Base-by-base conservation (phyloP, 2,888 invertebrate genomes). In the Troglohyphantes excavatus region DNA sequence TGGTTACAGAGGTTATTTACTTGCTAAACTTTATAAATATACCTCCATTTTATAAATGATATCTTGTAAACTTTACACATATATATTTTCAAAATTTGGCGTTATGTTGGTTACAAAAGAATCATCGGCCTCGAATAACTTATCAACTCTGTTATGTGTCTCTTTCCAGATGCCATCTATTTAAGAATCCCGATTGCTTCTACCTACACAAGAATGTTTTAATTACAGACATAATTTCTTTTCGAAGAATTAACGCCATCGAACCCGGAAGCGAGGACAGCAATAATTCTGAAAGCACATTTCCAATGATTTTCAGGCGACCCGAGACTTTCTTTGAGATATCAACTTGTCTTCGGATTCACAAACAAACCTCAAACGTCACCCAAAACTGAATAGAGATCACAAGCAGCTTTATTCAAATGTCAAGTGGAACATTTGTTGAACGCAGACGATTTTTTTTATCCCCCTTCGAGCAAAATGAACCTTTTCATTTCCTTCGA, bases 401-500 rank as follows among this genome's bases (percentile, higher is more conserved):
- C 26, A 65, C 39, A 39, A 63, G 23, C 39, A 33, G n/a, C 61
- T 46, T 81, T 68, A 68, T 81, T 67, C 59, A 68, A 81, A 81
- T 33, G 81, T 81, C 81, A 81, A 68, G 59, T 21, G 13, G 70
- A 33, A 67, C 43, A 78, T 76, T 76, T 61, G 29, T 29, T 26
- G 67, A 67, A 68, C 23, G 21, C 23, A 7, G 17, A 33, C 21
- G 29, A 29, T 53, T 70, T 70, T 61, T 70, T 21, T 21, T 13
- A 27, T 46, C 6, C 68, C 19, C 46, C 43, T 68, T 13, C 72
- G 5, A 19, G 23, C 19, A 29, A 29, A 81, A 81, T 46, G 33
- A 68, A 21, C 59, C 81, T 68, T 68, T 81, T 81, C 81, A 81
- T 29, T 68, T 68, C 53, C 53, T 29, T 33, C 78, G 53, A 59